Base-by-base conservation (phyloP, 2,797 vertebrate genomes). In the Nannoperca australis region DNA sequence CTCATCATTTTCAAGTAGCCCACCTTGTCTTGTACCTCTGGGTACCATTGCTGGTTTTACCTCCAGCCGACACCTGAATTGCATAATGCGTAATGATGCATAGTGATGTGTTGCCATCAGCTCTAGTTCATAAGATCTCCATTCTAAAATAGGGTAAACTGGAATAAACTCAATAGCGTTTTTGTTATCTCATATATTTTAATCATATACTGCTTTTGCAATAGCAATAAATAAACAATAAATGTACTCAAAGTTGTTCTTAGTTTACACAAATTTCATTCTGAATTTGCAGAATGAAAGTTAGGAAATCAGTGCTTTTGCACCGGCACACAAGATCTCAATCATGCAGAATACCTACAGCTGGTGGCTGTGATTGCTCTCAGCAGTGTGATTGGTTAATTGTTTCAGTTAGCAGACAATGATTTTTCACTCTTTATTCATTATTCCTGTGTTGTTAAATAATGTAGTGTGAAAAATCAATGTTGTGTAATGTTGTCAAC, bases 351-450 rank as follows among this genome's bases (percentile, higher is more conserved):
- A 49, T 32, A 62, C 40, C 59, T 73, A 59, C 10, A 53, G 72
- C 70, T 70, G 65, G 5, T 32, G 30, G 30, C 45, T 59, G n/a
- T 72, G 34, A 79, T 56, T 78, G 70, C 55, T 73, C 30, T 53
- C 76, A 50, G 77, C 40, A 22, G 49, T 72, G 58, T 40, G 71
- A 88, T 80, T 58, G 45, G 18, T 63, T 84, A 84, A 86, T 78
- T 78, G 69, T 75, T 82, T 69, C 53, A 73, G 51, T 72, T 79
- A 78, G 73, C 62, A 64, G 63, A 53, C 34, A 70, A 82, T 72
- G 38, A 63, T 58, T 82, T 80, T 79, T 68, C 44, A 66, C 63
- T 59, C 55, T 36, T 68, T 13, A 66, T 64, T 60, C 24, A 27
- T 27, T 61, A 58, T 12, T 67, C 58, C 30, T 59, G 20, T 17